phyloP scores from a whole-genome alignment of 2,797 vertebrate species.

The Avahi laniger region DNA sequence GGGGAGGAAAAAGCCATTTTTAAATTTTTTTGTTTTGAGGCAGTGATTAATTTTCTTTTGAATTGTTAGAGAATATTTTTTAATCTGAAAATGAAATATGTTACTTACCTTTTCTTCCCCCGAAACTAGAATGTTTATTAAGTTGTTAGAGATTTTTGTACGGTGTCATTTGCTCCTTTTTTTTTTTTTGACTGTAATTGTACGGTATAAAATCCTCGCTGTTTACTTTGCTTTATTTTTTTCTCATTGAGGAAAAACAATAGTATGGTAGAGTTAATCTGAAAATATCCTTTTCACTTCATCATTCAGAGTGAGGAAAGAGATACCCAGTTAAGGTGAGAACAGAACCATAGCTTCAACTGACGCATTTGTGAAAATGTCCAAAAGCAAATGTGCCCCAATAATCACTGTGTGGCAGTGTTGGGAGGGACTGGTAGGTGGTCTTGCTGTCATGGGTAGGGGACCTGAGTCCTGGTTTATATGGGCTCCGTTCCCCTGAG shows the following conservation, averaged over 20 bases:
- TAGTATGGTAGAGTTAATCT: neutral
- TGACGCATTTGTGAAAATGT: neutral
- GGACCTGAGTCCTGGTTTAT: accelerated
- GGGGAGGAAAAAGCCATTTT: neutral
- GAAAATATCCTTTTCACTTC: neutral
- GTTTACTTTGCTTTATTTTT: neutral
- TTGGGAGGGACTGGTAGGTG: accelerated
- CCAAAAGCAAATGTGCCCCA: neutral
- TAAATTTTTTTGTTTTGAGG: neutral
- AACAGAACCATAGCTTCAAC: neutral
- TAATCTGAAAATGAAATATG: neutral
- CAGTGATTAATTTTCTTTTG: neutral
- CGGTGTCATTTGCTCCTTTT: neutral
- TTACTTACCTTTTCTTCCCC: neutral
- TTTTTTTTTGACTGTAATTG: neutral
- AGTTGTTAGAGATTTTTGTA: neutral
- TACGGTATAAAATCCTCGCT: neutral
- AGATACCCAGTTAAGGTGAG: neutral
- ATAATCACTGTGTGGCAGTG: accelerated
- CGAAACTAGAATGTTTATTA: neutral
- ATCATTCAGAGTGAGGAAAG: neutral
- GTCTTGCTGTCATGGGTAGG: accelerated
- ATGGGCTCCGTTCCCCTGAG: neutral
- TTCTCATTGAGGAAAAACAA: neutral
- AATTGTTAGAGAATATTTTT: neutral